phyloP scores from a whole-genome alignment of 2,113 vertebrate genomes.

The Ovis canadensis region DNA sequence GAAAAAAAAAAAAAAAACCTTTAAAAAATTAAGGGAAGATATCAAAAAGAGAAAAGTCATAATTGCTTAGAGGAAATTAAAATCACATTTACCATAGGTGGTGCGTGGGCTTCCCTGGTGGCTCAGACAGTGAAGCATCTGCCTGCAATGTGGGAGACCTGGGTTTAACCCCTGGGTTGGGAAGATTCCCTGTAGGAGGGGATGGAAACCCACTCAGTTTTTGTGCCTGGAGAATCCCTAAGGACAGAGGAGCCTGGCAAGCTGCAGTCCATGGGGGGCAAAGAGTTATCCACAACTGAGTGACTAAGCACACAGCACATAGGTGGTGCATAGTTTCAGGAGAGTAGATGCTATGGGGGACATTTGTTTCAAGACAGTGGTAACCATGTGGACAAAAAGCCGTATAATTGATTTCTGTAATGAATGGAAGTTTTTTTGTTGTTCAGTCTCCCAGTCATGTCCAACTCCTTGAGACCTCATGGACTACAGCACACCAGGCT shows the following conservation, averaged over 20 bases:
- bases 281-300: not conserved
- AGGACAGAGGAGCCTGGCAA: not conserved
- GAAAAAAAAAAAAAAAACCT: not conserved
- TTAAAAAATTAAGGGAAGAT: not conserved
- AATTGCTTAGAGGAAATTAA: not conserved
- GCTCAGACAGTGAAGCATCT: not conserved
- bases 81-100: not conserved
- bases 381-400: not conserved
- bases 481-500: not conserved
- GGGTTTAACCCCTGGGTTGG: not conserved
- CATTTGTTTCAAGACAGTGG: not conserved
- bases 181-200: not conserved
- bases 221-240: not conserved
- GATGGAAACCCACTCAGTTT: not conserved
- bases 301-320: not conserved
- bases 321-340: rapidly evolving
- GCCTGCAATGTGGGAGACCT: not conserved
- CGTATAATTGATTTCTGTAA: not conserved
- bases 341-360: rapidly evolving
- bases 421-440: not conserved
- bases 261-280: rapidly evolving
- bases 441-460: not conserved
- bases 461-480: not conserved
- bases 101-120: not conserved
- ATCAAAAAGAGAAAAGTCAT: not conserved